Base-by-base conservation (phyloP, 2,113 vertebrate species). In the Sylvietta virens region DNA sequence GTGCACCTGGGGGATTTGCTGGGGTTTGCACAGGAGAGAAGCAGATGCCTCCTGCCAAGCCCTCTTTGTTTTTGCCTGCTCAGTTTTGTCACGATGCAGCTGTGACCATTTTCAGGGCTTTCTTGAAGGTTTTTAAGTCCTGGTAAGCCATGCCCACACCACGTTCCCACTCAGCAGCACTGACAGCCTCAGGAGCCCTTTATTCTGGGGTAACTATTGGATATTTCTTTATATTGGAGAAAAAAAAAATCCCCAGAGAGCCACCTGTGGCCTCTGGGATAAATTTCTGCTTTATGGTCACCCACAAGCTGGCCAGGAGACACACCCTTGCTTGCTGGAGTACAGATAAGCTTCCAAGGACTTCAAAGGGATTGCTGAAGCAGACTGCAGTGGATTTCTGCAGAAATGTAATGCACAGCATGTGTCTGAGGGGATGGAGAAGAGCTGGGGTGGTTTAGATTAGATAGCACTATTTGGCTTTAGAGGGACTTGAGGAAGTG, bases 321-420 rank as follows among this genome's bases (percentile, higher is more conserved):
- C 95, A 96, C 91, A 95, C 96, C 94, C 86, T 69, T 11, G 60
- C 94, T 96, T 78, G 45, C 90, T 86, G 74, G 70, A 94, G 87
- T 54, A 85, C 67, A 94, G 97, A 96, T 97, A 96, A 96, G 86
- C 93, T 95, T 67, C 71, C 54, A 13, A 77, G 65, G 85, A 92
- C 96, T 97, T 97, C 97, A 97, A 97, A 97, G 96, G 81, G 66
- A 87, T 91, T 90, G 87, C 87, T 95, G 92, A 96, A 82, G 15
- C 94, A 94, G 74, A 14, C 60, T 84, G 91, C 92, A 94, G 61
- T 86, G 93, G 88, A 87, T 95, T 73, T 82, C 74, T 92, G 70
- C 87, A 85, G 70, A 69, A 87, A 53, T 10, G 70, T 92, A 94
- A 94, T 66, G 70, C 66, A 39, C 89, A 96, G 89, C 89, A 91